Conservation (phyloP, 2,797 vertebrate species). For the Lophius americanus region DNA sequence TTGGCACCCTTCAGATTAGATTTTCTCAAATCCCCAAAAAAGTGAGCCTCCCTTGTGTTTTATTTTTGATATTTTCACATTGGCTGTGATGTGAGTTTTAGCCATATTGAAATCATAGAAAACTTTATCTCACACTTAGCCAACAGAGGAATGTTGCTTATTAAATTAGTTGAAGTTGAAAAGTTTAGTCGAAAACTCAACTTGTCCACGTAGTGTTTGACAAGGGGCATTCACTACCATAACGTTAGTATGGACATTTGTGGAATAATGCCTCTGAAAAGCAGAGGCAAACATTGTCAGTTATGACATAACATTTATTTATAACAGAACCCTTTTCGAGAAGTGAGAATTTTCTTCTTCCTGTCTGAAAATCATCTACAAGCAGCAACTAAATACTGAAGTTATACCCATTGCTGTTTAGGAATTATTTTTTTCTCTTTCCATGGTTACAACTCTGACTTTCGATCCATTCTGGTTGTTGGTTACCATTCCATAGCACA, state of each 20-base stretch:
- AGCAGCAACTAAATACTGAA: no score
- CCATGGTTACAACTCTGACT: no score
- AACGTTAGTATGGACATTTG: not conserved
- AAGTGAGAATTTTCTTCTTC: not conserved
- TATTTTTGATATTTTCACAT: no score
- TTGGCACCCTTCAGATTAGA: conserved; percentile 2
- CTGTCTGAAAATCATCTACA: not conserved
- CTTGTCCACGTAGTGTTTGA: not conserved
- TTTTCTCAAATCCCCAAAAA: not conserved
- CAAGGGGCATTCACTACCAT: not conserved
- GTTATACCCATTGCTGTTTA: no score
- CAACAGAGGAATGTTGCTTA: not conserved
- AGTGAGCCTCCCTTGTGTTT: no score
- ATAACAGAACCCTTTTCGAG: not conserved
- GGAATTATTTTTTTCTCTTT: no score
- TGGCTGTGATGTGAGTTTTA: not conserved
- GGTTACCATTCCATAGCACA: no score
- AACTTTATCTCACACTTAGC: not conserved
- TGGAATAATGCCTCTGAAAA: not conserved
- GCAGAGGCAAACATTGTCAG: not conserved
- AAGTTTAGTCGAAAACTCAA: not conserved
- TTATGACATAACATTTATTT: no score
- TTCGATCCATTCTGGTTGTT: no score
- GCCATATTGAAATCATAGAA: not conserved
- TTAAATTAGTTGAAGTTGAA: not conserved